Base-by-base conservation (phyloP, 2,113 vertebrate genomes). In the Scalopus aquaticus region DNA sequence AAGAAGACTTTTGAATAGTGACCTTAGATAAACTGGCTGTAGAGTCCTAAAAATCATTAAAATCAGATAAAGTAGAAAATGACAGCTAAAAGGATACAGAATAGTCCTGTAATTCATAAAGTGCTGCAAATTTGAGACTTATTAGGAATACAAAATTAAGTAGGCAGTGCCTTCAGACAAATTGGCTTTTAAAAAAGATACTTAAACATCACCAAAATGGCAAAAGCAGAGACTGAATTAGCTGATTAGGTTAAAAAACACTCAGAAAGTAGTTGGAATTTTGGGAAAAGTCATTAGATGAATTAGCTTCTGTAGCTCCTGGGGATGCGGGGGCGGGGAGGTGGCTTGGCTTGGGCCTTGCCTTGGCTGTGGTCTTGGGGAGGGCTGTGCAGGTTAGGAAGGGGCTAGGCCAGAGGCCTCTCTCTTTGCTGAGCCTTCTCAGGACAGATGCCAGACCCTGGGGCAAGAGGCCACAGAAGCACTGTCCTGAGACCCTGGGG, bases 231-330 rank as follows among this genome's bases (percentile, higher is more conserved):
- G 78, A 67, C 65, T 30, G 83, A 87, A 95, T 93, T 72, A 93
- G 87, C 49, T 94, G 82, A 89, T 91, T 72, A 62, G 58, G 58
- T 96, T 95, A 87, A 83, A 90, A 93, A 89, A 88, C 78, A 91
- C 64, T 82, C 85, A 81, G n/a, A 83, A 77, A 78, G 78, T 70
- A 94, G 65, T 0, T 79, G 60, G 78, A 60, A 73, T 93, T 89
- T 30, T 13, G 60, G 81, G 19, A 70, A 72, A 74, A 87, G 42
- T 70, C 83, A 87, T 89, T 91, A 88, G 67, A 62, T 72, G 30
- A 76, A 56, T 74, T 51, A 30, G 32, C 74, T 89, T 80, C 88
- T 86, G 74, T 56, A 56, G 54, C 54, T 17, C 54, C 54, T 56
- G 54, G 54, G 49, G 49, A 51, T 17, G 35, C 9, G 2, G 20